A percentile compares a stretch with the other conserved stretches of the same genome.
These are phyloP conservation scores for Callyntrura guangdongensis DNA, from an alignment of 2,888 invertebrate genomes.

Conservation along the genomic window DNA sequence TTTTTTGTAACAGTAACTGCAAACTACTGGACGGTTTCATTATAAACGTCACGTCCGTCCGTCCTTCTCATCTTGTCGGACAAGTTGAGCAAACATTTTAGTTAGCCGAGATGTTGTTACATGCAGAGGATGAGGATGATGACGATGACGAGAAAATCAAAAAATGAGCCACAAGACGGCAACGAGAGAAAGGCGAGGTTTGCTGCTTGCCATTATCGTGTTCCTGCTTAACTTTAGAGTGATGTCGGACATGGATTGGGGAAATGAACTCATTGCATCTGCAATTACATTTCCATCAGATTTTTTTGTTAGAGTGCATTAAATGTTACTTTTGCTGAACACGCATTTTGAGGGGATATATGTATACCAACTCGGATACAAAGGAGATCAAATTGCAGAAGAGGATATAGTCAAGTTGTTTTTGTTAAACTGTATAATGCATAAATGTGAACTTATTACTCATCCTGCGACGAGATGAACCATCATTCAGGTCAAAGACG, in stretches of 20 bases:
- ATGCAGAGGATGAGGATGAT: background rate
- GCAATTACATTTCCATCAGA: conserved; percentile 72
- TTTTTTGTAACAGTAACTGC: conserved; percentile 3
- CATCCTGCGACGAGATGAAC: conserved; percentile 60
- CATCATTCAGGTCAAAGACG: conserved; percentile 64
- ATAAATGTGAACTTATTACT: conserved; percentile 64
- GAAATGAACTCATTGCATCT: conserved; percentile 68
- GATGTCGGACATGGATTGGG: conserved; percentile 23
- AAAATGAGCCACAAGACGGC: conserved; percentile 9
- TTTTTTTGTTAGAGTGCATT: conserved; percentile 64
- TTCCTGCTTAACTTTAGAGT: background rate
- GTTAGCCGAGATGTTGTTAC: conserved; percentile 4
- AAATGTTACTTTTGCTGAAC: conserved; percentile 63
- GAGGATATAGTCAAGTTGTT: background rate
- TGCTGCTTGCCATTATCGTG: conserved; percentile 10
- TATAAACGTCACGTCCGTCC: conserved; percentile 55
- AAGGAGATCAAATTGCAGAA: conserved; percentile 48
- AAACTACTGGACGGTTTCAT: conserved; percentile 45
- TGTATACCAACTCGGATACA: background rate
- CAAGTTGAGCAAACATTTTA: conserved; percentile 58
- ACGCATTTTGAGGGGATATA: background rate
- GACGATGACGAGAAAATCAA: conserved; percentile 6
- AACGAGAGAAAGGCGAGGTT: conserved; percentile 50
- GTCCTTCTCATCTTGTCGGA: conserved; percentile 27
- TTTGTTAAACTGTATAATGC: conserved; percentile 7